Evolutionary conservation across 2,888 invertebrate species (phyloP).

Genomic region (Ophion slaviceki): DNA sequence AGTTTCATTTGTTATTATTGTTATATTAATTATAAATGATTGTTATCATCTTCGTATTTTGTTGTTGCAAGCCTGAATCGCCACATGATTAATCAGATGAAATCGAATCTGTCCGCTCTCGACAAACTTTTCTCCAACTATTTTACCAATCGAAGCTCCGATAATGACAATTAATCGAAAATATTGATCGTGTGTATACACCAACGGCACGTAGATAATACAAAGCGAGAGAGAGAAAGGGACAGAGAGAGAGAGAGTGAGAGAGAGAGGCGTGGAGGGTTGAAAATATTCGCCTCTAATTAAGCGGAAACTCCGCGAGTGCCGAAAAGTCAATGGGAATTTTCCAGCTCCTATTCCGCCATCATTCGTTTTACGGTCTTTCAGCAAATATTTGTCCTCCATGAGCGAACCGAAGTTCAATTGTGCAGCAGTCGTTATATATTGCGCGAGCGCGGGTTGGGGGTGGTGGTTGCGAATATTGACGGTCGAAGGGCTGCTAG

Average conservation of each 20-base stretch:
- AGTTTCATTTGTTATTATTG: too few species aligned
- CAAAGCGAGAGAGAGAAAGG: neutral
- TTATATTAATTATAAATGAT: too few species aligned
- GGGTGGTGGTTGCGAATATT: constrained; percentile 39
- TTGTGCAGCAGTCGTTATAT: too few species aligned
- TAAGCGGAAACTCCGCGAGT: constrained; percentile 47
- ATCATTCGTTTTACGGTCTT: constrained; percentile 68
- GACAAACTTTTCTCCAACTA: constrained; percentile 30
- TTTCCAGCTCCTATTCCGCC: constrained; percentile 18
- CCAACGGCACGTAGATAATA: neutral
- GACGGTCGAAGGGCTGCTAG: constrained; percentile 35
- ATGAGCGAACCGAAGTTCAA: constrained; percentile 22
- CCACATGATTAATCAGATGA: too few species aligned
- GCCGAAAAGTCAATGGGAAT: constrained; percentile 42
- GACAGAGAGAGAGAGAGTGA: constrained; percentile 3
- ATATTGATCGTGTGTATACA: neutral
- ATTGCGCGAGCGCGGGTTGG: neutral
- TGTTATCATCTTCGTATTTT: too few species aligned
- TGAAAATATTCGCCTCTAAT: constrained; percentile 30
- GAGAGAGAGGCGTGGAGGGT: constrained; percentile 16
- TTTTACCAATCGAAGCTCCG: constrained; percentile 33
- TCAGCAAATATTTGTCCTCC: constrained; percentile 74
- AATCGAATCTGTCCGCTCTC: too few species aligned
- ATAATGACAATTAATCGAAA: constrained; percentile 53
- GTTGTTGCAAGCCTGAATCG: too few species aligned